phyloP scores from a whole-genome alignment of 2,797 vertebrate genomes.

The Ctenochaetus hawaiiensis region DNA sequence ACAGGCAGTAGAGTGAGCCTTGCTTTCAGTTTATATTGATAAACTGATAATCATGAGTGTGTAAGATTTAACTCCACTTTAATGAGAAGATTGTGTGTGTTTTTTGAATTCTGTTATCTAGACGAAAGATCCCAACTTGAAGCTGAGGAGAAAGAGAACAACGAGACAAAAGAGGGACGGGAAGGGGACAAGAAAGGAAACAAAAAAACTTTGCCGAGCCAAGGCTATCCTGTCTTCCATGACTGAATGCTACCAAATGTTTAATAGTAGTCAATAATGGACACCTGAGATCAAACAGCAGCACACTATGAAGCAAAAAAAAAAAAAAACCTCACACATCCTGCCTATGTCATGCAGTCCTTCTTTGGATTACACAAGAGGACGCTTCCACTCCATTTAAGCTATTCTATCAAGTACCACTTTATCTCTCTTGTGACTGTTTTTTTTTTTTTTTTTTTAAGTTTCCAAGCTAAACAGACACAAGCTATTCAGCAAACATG shows the following conservation, averaged over 20 bases:
- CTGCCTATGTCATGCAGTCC: not conserved
- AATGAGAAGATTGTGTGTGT: constrained; percentile 36
- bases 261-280: constrained; percentile 26
- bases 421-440: constrained; percentile 42
- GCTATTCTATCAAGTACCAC: constrained; percentile 47
- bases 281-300: constrained; percentile 17
- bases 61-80: not conserved
- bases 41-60: not conserved
- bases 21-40: not conserved
- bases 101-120: constrained; percentile 24
- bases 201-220: constrained; percentile 59
- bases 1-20: not conserved
- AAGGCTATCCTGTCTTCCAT: constrained; percentile 53
- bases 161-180: not conserved
- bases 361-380: constrained; percentile 46
- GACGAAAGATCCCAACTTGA: constrained; percentile 7
- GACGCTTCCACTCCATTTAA: constrained; percentile 52
- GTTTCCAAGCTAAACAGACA: constrained; percentile 43
- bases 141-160: not conserved
- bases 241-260: constrained; percentile 62
- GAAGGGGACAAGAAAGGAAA: not conserved
- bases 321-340: not conserved
- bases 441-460: constrained; percentile 30
- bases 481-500: constrained; percentile 20
- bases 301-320: constrained; percentile 21